phyloP scores from a whole-genome alignment of 2,113 vertebrate species.

The Saguinus imperator region DNA sequence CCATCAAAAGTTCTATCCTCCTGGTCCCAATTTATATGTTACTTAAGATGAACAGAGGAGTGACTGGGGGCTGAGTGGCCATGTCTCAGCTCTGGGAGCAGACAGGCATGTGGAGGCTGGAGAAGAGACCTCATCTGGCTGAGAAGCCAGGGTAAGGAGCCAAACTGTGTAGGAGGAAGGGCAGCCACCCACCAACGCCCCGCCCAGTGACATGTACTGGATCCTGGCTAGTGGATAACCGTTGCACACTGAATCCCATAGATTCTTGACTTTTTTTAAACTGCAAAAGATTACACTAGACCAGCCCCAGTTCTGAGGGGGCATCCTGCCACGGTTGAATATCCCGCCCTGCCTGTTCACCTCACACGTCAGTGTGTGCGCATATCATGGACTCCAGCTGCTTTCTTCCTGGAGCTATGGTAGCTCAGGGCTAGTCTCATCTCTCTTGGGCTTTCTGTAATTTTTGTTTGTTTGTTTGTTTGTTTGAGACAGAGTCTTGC shows the following conservation, averaged over 20 bases:
- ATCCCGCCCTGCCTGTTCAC: too few species aligned
- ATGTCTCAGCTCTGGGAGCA: too few species aligned
- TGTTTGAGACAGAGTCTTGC: too few species aligned
- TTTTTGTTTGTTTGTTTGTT: too few species aligned
- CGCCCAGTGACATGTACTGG: accelerated
- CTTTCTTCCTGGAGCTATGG: too few species aligned
- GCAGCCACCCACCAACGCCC: background rate
- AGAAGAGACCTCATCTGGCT: accelerated
- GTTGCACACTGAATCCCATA: background rate
- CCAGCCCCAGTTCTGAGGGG: too few species aligned
- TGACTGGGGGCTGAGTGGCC: background rate
- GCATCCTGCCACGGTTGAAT: too few species aligned
- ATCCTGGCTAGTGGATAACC: background rate
- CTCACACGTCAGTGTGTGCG: too few species aligned
- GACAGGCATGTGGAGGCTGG: background rate
- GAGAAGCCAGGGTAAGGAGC: background rate
- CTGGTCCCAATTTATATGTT: constrained; percentile 81
- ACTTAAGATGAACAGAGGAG: constrained; percentile 72
- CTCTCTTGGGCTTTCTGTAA: too few species aligned
- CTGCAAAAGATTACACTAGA: background rate
- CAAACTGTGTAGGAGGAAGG: too few species aligned
- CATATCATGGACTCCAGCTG: too few species aligned
- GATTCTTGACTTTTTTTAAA: background rate
- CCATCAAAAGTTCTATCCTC: constrained; percentile 71
- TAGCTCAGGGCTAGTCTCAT: too few species aligned